Conservation (phyloP, 2,113 vertebrate species). For the Zootoca vivipara region DNA sequence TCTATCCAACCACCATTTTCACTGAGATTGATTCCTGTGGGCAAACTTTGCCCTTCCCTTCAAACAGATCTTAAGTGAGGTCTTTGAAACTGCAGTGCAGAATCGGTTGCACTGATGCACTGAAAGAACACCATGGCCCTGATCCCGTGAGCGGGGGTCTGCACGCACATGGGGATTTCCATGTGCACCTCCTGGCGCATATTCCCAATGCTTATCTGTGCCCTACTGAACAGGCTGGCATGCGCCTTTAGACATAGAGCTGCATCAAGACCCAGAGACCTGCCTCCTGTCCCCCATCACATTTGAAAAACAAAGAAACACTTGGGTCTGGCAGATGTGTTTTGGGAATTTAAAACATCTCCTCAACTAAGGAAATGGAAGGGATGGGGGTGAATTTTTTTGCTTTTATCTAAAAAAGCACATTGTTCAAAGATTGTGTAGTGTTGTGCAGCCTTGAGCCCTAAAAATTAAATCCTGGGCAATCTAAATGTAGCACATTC, state of each 20-base stretch:
- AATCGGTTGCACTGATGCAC: conserved; percentile 41
- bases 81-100: conserved; percentile 30
- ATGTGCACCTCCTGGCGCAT: neutral
- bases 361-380: conserved; percentile 61
- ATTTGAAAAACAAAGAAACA: conserved; percentile 23
- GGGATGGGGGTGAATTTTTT: neutral
- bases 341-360: conserved; percentile 69
- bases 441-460: conserved; percentile 71
- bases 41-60: neutral
- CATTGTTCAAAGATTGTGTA: conserved; percentile 68
- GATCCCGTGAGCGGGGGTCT: neutral
- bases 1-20: neutral
- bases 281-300: neutral
- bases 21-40: neutral
- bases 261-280: neutral
- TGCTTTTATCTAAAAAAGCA: conserved; percentile 29
- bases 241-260: neutral
- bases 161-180: too few relatives aligned
- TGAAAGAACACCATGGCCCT: conserved; percentile 29
- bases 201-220: neutral
- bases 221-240: neutral
- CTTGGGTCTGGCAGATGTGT: conserved; percentile 65
- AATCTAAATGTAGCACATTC: conserved; percentile 72
- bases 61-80: conserved; percentile 17
- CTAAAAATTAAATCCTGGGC: conserved; percentile 73